phyloP scores from a whole-genome alignment of 2,113 vertebrate species.

The Hystrix brachyura region DNA sequence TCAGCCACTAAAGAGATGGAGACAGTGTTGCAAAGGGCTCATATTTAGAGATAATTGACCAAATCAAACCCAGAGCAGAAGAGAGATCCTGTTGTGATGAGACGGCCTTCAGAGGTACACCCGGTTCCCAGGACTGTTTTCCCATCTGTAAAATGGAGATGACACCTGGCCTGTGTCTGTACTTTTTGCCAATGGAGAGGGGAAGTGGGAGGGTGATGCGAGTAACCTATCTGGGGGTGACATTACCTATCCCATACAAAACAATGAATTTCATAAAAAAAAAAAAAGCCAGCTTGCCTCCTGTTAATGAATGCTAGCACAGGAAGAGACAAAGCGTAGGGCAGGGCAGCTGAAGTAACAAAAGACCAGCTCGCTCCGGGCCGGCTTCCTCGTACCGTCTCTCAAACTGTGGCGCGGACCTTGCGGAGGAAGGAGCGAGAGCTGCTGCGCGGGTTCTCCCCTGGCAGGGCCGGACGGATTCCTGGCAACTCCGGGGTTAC shows the following conservation, averaged over 20 bases:
- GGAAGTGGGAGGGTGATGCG: rapidly evolving
- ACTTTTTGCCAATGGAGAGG: background rate
- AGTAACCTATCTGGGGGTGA: background rate
- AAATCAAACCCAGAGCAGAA: background rate
- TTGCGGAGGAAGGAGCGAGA: background rate
- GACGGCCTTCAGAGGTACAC: background rate
- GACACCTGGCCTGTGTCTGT: background rate
- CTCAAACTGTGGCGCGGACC: background rate
- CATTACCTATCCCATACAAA: background rate
- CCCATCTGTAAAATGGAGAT: background rate
- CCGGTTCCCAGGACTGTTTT: background rate
- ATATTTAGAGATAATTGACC: background rate
- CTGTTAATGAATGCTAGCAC: background rate
- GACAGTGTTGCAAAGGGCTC: background rate
- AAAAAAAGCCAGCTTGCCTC: background rate
- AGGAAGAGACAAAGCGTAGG: background rate
- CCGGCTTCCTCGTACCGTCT: background rate
- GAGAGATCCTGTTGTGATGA: background rate
- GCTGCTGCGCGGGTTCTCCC: background rate
- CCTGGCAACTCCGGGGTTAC: background rate
- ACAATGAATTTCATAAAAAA: background rate
- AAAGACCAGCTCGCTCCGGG: background rate
- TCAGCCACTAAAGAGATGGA: background rate
- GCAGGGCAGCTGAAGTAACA: background rate
- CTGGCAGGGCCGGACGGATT: background rate